Base-by-base conservation (phyloP, 2,113 vertebrate genomes). In the Ursus arctos region DNA sequence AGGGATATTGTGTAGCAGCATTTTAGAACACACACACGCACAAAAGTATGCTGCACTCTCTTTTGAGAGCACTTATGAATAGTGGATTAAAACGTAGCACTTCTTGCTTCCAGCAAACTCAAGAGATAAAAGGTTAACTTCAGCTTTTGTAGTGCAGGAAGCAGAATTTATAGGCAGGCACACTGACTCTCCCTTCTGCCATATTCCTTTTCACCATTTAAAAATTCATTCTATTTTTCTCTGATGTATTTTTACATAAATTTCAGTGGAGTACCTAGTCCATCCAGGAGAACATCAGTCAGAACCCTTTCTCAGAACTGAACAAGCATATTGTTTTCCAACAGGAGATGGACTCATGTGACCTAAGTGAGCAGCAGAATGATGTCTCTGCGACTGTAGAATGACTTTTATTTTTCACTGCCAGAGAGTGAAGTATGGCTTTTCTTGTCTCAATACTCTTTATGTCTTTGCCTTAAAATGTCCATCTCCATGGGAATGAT, bases 391-490 rank as follows among this genome's bases (percentile, higher is more conserved):
- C 2, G 40, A 3, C 12, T 40, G 3, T n/a, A 22, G 22, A 55
- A 14, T 24, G 2, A 51, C 18, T 13, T 61, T 10, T 19, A 9
- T 19, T 57, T 51, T 82, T 79, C 9, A 2, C 8, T 53, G 26
- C 21, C 12, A 53, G 47, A 76, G 26, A 36, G 10, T 6, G 4
- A 76, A 14, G 0, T 15, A 16, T 7, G 31, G 4, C 21, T 47
- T 10, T 2, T 24, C 36, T 7, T 6, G 4, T 7, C 1, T 47
- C 5, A 0, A 8, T 4, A 8, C 8, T 49, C 18, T 47, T 18
- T 69, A 22, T 69, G 81, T 24, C 22, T 55, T 36, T 51, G 43
- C 26, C 36, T 88, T 61, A 28, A 88, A 51, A 33, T 4, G 9
- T 2, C 12, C 21, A 16, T 49, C 33, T 21, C 28, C 18, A 5